Evolutionary conservation across 2,888 invertebrate species (phyloP).

Genomic region (Ophioninae sp.): DNA sequence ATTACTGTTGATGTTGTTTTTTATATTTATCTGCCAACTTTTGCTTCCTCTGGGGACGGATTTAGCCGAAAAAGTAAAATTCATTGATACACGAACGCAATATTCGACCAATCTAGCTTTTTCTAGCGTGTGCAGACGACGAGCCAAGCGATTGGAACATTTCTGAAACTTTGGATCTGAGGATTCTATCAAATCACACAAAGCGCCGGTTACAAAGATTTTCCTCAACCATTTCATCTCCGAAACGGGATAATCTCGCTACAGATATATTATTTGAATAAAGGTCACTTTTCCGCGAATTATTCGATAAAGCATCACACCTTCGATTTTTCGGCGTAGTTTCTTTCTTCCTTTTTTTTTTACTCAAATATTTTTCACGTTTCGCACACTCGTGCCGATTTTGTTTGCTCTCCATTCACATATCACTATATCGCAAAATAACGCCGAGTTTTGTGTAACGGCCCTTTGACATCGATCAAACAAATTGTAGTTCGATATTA

Average conservation of each 20-base stretch:
- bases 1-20: slow-evolving; percentile 16
- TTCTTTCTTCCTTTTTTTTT: slow-evolving; percentile 62
- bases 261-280: slow-evolving; percentile 72
- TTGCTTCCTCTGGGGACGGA: slow-evolving; percentile 70
- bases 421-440: slow-evolving; percentile 27
- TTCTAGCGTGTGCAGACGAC: slow-evolving; percentile 28
- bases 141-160: slow-evolving; percentile 40
- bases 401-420: slow-evolving; percentile 24
- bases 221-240: slow-evolving; percentile 64
- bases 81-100: slow-evolving; percentile 13
- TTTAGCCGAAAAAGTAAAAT: slow-evolving; percentile 70
- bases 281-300: slow-evolving; percentile 76
- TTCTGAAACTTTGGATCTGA: slow-evolving; percentile 10
- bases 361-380: slow-evolving; percentile 54
- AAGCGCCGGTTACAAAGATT: slow-evolving; percentile 48
- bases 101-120: not conserved
- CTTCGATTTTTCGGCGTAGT: slow-evolving; percentile 70
- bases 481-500: slow-evolving; percentile 42
- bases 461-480: slow-evolving; percentile 63
- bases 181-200: slow-evolving; percentile 19
- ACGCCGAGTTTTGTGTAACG: slow-evolving; percentile 52
- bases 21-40: not conserved
- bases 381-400: slow-evolving; percentile 35
- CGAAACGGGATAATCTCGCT: slow-evolving; percentile 68
- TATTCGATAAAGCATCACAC: slow-evolving; percentile 76